Evolutionary conservation across 2,797 vertebrate species (phyloP), one percentile per base, ranked within the genome.

Genomic region (Graptemys geographica): DNA sequence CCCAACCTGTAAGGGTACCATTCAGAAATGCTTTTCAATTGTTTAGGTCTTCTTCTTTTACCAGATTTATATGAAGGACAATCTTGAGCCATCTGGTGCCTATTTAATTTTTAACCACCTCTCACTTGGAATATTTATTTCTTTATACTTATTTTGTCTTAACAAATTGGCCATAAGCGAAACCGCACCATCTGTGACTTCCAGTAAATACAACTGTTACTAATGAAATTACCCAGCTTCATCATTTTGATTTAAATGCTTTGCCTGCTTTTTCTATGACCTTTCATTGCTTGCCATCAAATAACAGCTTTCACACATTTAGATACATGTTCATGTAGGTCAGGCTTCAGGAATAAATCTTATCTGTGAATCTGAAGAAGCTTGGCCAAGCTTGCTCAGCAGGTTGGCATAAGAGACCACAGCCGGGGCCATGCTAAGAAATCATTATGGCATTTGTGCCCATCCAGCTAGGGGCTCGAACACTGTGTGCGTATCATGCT

Each of bases 301-400:
- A 98, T 98, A 98, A 98, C 98, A 98, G 98, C 98, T 98, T 99
- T 98, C 98, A 98, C 98, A 99, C 99, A 99, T 99, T 99, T 98
- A 99, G 99, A 99, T 98, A 99, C 98, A 98, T 99, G 98, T 98
- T 99, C 99, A 99, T 99, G 99, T 99, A 99, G 99, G 99, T 99
- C 99, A 99, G 99, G 98, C 98, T 98, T 98, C 98, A 98, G 98
- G 99, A 99, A 99, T 99, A 99, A 99, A 99, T 99, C 99, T 99
- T 99, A 96, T 98, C 98, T 98, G 99, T 97, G 98, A 98, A 99
- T 98, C 96, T 96, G 98, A 95, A 98, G 97, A 90, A 97, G 96
- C 96, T 98, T 97, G 98, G 99, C 99, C 99, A 99, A 98, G 98
- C 98, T 98, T 69, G 98, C 98, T 98, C 98, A 97, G 98, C 98